Conservation (phyloP, 2,113 vertebrate species). For the Psilopsiagon aymara region DNA sequence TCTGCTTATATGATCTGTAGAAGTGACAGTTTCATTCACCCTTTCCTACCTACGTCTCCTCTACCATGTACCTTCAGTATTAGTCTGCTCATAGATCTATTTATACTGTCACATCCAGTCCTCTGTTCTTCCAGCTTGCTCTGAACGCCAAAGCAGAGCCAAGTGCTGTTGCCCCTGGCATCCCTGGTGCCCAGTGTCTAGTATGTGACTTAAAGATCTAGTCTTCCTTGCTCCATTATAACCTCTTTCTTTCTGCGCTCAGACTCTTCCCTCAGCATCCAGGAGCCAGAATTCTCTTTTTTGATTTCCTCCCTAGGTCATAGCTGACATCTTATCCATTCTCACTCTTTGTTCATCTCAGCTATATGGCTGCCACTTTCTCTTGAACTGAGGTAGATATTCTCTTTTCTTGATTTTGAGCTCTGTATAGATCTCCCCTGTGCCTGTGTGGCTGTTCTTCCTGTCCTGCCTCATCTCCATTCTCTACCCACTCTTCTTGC, state of each 20-base stretch:
- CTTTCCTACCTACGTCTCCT: neutral
- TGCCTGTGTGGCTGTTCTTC: neutral
- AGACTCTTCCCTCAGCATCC: neutral
- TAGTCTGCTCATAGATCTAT: neutral
- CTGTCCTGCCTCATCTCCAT: neutral
- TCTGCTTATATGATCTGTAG: neutral
- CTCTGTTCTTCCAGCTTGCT: neutral
- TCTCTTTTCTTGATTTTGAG: neutral
- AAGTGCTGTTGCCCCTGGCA: neutral
- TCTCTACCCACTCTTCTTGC: slow-evolving; percentile 17
- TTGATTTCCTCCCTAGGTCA: neutral
- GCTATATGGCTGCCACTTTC: neutral
- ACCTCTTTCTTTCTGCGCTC: neutral
- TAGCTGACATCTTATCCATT: neutral
- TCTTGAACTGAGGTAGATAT: neutral
- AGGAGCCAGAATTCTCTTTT: neutral
- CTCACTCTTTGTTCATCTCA: neutral
- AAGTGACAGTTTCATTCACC: neutral
- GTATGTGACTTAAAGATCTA: neutral
- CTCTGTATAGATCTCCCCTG: neutral
- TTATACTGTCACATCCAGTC: neutral
- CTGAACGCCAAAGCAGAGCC: neutral
- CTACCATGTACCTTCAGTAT: neutral
- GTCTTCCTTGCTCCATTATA: neutral
- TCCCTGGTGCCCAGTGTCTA: neutral